Evolutionary conservation across 2,113 vertebrate genomes (phyloP).

Genomic region (Lepisosteus oculatus): DNA sequence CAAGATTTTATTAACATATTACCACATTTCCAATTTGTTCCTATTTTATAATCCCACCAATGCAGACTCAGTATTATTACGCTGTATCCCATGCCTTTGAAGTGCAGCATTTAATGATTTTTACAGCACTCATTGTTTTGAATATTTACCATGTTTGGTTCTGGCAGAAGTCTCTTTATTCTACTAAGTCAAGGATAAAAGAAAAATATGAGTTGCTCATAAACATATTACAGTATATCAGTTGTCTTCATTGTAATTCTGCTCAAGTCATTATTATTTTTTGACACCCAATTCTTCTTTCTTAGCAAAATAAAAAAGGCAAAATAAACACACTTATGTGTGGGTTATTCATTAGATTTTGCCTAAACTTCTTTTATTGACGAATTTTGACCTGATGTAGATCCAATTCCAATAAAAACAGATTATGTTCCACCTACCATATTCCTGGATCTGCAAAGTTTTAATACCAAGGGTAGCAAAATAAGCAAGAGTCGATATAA

Average conservation of each 20-base stretch:
- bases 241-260: neutral
- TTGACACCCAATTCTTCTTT: neutral
- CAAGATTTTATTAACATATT: conserved; percentile 10
- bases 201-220: neutral
- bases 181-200: neutral
- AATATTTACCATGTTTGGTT: neutral
- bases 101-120: neutral
- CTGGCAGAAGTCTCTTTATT: neutral
- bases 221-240: conserved; percentile 1
- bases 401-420: too few species aligned
- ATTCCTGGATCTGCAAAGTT: too few species aligned
- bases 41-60: conserved; percentile 14
- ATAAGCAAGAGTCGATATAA: too few species aligned
- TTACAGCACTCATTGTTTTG: conserved; percentile 6
- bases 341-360: too few species aligned
- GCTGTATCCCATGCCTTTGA: neutral
- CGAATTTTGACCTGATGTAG: too few species aligned
- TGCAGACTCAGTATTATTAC: conserved; percentile 9
- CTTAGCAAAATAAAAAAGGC: neutral
- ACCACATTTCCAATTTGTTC: neutral
- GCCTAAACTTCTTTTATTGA: too few species aligned
- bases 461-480: too few species aligned
- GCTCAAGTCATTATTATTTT: neutral
- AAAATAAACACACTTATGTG: too few species aligned
- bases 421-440: too few species aligned